Percentiles rank a stretch among this genome's conserved stretches.
Evolutionary conservation across 2,888 invertebrate species (phyloP).

Genomic region (Trichogramma dendrolimi): DNA sequence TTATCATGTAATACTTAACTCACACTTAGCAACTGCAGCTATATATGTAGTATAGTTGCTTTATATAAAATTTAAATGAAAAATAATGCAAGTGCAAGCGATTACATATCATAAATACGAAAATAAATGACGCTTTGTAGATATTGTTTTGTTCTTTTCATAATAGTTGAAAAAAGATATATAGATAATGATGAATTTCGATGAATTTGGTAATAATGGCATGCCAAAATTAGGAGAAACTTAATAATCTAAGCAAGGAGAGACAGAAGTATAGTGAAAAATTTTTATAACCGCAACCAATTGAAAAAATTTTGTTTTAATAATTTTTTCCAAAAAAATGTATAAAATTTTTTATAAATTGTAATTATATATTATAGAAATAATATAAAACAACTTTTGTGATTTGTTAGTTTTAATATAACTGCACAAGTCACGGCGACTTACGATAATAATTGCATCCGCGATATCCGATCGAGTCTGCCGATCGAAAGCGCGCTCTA

Average conservation of each 20-base stretch:
- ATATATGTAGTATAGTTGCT: conserved; percentile 23
- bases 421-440: conserved; percentile 50
- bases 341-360: conserved; percentile 14
- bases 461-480: conserved; percentile 17
- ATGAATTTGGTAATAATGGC: conserved; percentile 45
- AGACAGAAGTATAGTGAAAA: conserved; percentile 47
- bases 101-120: conserved; percentile 32
- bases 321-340: conserved; percentile 19
- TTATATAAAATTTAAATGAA: conserved; percentile 39
- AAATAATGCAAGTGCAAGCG: conserved; percentile 43
- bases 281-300: conserved; percentile 51
- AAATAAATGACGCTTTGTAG: conserved; percentile 36
- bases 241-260: conserved; percentile 48
- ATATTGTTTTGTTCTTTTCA: conserved; percentile 2
- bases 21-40: conserved; percentile 13
- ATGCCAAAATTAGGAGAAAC: conserved; percentile 52
- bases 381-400: conserved; percentile 29
- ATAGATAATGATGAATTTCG: conserved; percentile 38
- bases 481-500: conserved; percentile 32
- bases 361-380: conserved; percentile 18
- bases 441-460: conserved; percentile 32
- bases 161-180: conserved; percentile 14
- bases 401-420: conserved; percentile 51
- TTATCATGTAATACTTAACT: neutral
- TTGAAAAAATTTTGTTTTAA: conserved; percentile 35